Percentiles rank a stretch among this genome's conserved stretches.
Evolutionary conservation across 1,140 invertebrate genomes (phyloP).

Genomic region (Manduca sexta): DNA sequence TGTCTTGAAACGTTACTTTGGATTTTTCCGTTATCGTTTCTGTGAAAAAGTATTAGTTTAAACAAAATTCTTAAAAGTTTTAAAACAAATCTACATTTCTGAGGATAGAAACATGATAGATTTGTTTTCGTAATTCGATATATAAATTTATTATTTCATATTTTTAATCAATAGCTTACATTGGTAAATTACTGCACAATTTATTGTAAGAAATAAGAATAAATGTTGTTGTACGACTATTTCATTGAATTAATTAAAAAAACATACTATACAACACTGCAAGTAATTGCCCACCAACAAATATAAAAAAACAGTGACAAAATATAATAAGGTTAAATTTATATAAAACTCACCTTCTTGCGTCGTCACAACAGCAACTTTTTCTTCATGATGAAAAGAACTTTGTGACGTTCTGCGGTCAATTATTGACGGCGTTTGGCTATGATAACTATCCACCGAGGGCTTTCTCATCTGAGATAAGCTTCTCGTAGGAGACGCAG

Average conservation of each 20-base stretch:
- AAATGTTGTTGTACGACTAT: no score
- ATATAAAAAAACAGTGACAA: no score
- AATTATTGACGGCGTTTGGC: conserved; percentile 56
- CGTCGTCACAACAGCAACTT: conserved; percentile 45
- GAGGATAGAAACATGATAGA: not conserved
- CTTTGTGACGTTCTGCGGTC: conserved; percentile 66
- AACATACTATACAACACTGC: no score
- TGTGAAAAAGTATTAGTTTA: conserved; percentile 24
- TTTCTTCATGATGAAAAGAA: conserved; percentile 62
- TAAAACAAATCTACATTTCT: not conserved
- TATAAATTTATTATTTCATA: no score
- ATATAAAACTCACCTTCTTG: conserved; percentile 47
- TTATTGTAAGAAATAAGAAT: no score
- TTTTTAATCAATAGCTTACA: no score
- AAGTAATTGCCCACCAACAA: no score
- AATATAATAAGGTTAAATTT: no score
- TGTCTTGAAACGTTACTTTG: conserved; percentile 60
- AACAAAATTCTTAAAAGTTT: not conserved
- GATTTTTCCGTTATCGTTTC: conserved; percentile 52
- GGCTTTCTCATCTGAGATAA: conserved; percentile 51
- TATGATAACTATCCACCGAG: conserved; percentile 64
- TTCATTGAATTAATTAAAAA: no score
- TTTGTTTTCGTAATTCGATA: no score
- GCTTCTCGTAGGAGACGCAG: conserved; percentile 54
- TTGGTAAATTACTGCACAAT: no score